Evolutionary conservation across 2,113 vertebrate species (phyloP).

Genomic region (Campylorhamphus procurvoides): DNA sequence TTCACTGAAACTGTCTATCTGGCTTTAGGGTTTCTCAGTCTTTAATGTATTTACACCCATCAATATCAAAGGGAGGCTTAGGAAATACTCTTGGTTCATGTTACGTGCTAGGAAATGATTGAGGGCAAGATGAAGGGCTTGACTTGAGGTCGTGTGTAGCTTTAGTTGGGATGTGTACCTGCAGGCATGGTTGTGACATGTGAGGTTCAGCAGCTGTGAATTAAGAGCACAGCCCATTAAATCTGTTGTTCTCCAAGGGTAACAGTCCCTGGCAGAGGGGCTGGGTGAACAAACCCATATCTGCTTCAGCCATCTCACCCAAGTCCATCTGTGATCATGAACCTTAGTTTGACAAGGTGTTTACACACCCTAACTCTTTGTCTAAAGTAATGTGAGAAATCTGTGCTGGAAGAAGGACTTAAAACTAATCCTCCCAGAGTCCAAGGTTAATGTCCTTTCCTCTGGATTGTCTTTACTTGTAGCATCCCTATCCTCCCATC

Average conservation of each 20-base stretch:
- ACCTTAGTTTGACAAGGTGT: background rate
- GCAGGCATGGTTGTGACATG: background rate
- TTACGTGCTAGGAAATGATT: background rate
- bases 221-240: background rate
- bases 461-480: constrained; percentile 7
- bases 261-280: background rate
- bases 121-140: background rate
- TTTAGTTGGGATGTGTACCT: background rate
- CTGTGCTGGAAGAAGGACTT: background rate
- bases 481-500: background rate
- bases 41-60: background rate
- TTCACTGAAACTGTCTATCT: background rate
- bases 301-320: background rate
- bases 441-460: background rate
- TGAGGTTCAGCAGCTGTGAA: background rate
- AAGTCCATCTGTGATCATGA: background rate
- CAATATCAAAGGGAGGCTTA: background rate
- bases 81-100: background rate
- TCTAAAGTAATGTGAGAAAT: background rate
- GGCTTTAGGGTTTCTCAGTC: background rate
- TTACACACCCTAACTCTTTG: background rate
- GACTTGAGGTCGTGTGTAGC: background rate
- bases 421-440: background rate
- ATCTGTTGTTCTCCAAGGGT: background rate
- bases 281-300: background rate